A percentile compares a stretch with the other conserved stretches of the same genome.
Conservation (phyloP, 1,140 invertebrate genomes). For the Drosophila ironensis region DNA sequence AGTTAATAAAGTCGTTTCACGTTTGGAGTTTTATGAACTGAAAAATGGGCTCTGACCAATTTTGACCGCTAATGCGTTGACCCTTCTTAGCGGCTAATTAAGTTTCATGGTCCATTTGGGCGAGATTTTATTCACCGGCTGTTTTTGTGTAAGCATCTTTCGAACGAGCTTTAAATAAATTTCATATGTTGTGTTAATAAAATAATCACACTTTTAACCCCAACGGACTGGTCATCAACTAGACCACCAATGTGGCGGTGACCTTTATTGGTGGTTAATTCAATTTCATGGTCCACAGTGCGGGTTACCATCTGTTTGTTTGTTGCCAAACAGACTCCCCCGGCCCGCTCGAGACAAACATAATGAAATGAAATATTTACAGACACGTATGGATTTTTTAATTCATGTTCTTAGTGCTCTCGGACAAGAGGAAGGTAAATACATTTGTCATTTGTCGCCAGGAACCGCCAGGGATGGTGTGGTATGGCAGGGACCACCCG, state of each 20-base stretch:
- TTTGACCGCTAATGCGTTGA: constrained; percentile 19
- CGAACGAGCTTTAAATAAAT: not conserved
- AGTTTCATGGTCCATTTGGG: constrained; percentile 18
- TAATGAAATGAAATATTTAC: constrained; percentile 31
- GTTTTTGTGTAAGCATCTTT: not conserved
- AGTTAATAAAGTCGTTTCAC: constrained; percentile 23
- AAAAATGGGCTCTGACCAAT: not conserved
- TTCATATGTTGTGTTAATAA: not conserved
- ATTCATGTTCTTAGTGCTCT: constrained; percentile 24
- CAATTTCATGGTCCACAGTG: constrained; percentile 30
- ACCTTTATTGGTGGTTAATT: constrained; percentile 18
- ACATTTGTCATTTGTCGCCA: constrained; percentile 77
- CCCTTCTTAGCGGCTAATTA: constrained; percentile 35
- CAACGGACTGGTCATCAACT: no score
- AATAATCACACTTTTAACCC: not conserved
- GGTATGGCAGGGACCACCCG: constrained; percentile 70
- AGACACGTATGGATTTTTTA: constrained; percentile 19
- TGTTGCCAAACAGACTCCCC: constrained; percentile 2
- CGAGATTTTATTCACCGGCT: not conserved
- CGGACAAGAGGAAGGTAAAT: constrained; percentile 57
- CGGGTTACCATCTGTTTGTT: constrained; percentile 24
- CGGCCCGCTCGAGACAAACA: constrained; percentile 20
- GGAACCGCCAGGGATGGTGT: constrained; percentile 52
- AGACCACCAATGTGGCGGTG: constrained; percentile 5
- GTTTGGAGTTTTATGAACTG: constrained; percentile 2